phyloP scores from a whole-genome alignment of 2,113 vertebrate genomes.

The Chascanopsetta lugubris region DNA sequence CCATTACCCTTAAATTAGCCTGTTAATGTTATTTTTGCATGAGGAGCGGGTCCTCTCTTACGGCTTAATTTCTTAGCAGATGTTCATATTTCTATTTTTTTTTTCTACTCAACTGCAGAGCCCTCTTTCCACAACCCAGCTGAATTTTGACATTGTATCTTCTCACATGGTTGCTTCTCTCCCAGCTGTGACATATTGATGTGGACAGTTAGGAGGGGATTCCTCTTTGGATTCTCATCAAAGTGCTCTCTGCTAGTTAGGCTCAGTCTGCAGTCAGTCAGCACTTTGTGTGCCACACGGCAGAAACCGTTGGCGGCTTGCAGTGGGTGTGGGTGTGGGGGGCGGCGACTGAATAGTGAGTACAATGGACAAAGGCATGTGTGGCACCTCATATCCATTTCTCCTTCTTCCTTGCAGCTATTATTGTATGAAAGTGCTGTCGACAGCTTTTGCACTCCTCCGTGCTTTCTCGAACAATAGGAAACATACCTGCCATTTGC shows the following conservation, averaged over 20 bases:
- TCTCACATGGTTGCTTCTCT: conserved; percentile 14
- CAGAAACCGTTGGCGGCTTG: conserved; percentile 47
- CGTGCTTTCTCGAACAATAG: conserved; percentile 66
- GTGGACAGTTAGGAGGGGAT: conserved; percentile 43
- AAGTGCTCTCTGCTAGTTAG: conserved; percentile 53
- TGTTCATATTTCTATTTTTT: no score
- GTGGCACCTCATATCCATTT: conserved; percentile 72
- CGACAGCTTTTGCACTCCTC: conserved; percentile 72
- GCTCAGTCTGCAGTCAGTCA: conserved; percentile 46
- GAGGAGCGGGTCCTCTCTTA: no score
- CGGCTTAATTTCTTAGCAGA: no score
- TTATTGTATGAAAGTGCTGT: conserved; percentile 81
- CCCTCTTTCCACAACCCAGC: background rate
- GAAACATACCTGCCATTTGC: conserved; percentile 53
- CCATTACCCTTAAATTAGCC: no score
- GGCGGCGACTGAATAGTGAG: conserved; percentile 63
- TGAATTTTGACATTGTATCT: conserved; percentile 4
- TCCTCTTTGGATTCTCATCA: conserved; percentile 67
- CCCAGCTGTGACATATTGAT: conserved; percentile 2
- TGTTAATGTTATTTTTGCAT: no score
- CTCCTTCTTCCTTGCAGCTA: conserved; percentile 71
- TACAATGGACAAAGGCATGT: conserved; percentile 76
- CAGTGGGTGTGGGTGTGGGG: background rate
- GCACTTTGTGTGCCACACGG: conserved; percentile 61
- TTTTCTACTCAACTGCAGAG: no score